Conservation (phyloP, 2,888 invertebrate species). For the Orchestes rusci region DNA sequence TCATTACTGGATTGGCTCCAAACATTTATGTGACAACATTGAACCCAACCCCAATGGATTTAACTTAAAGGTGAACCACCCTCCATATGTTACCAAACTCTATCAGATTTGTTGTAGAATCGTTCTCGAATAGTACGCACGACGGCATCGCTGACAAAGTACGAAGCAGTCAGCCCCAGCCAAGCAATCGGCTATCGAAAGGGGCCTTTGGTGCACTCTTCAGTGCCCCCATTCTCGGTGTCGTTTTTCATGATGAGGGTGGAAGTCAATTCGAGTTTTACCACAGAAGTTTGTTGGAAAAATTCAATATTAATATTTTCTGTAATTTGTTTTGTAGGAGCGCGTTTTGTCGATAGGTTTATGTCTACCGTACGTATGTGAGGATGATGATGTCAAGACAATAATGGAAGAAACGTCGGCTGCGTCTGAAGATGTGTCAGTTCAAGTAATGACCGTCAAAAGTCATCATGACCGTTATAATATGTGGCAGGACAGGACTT, state of each 20-base stretch:
- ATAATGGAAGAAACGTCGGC: slow-evolving; percentile 51
- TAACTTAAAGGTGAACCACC: neutral
- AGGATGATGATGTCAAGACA: slow-evolving; percentile 52
- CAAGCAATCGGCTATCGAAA: slow-evolving; percentile 34
- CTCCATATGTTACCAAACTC: neutral
- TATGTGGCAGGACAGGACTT: slow-evolving; percentile 62
- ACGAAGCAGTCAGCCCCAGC: slow-evolving; percentile 33
- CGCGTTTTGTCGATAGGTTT: slow-evolving; percentile 67
- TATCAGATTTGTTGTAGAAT: slow-evolving; percentile 27
- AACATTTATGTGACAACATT: slow-evolving; percentile 62
- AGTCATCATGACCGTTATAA: slow-evolving; percentile 59
- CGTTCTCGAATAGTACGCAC: slow-evolving; percentile 26
- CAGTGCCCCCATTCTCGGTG: slow-evolving; percentile 56
- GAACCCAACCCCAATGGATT: slow-evolving; percentile 36
- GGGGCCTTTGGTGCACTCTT: slow-evolving; percentile 33
- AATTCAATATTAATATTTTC: neutral
- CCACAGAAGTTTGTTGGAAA: slow-evolving; percentile 47
- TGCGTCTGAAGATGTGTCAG: slow-evolving; percentile 45
- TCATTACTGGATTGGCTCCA: slow-evolving; percentile 74
- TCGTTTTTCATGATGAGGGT: slow-evolving; percentile 60
- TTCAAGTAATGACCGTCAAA: slow-evolving; percentile 58
- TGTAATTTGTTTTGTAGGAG: slow-evolving; percentile 8
- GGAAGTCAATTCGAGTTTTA: slow-evolving; percentile 50
- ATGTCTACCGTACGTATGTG: slow-evolving; percentile 66
- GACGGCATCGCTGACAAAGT: slow-evolving; percentile 26